A percentile compares a stretch with the other conserved stretches of the same genome.
Conservation (phyloP, 2,888 invertebrate species). For the Gymnoscelis rufifasciata region DNA sequence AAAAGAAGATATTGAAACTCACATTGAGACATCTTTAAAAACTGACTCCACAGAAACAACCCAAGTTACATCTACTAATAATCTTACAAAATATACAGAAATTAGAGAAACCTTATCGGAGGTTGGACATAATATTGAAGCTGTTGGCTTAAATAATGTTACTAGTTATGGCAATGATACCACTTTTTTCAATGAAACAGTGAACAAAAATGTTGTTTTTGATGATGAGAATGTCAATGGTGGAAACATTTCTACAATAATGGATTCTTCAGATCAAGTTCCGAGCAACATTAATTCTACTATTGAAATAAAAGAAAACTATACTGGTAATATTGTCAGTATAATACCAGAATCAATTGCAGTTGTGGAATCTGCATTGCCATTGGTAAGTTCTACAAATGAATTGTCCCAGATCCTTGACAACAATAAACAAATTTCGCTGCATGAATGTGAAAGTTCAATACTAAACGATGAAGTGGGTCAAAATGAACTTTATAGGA, state of each 20-base stretch:
- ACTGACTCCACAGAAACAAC: background rate
- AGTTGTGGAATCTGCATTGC: too few relatives aligned
- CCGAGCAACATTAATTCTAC: background rate
- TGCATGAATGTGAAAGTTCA: too few relatives aligned
- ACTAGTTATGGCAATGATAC: background rate
- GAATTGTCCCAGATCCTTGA: too few relatives aligned
- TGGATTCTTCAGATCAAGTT: background rate
- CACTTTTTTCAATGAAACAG: background rate
- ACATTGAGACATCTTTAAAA: background rate
- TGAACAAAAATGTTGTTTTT: background rate
- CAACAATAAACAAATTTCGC: too few relatives aligned
- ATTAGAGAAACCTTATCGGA: background rate
- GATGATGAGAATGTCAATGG: background rate
- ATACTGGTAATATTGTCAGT: too few relatives aligned
- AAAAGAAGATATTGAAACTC: too few relatives aligned
- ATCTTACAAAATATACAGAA: conserved; percentile 1
- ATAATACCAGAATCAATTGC: too few relatives aligned
- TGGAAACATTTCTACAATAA: background rate
- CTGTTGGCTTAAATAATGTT: background rate
- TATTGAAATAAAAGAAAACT: too few relatives aligned
- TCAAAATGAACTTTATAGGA: too few relatives aligned
- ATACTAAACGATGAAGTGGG: too few relatives aligned
- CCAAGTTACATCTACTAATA: background rate
- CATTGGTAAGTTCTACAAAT: too few relatives aligned
- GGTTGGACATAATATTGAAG: background rate